These are phyloP conservation scores for Tetraneura akinire DNA, from an alignment of 1,140 invertebrate species.

Conservation along the genomic window DNA sequence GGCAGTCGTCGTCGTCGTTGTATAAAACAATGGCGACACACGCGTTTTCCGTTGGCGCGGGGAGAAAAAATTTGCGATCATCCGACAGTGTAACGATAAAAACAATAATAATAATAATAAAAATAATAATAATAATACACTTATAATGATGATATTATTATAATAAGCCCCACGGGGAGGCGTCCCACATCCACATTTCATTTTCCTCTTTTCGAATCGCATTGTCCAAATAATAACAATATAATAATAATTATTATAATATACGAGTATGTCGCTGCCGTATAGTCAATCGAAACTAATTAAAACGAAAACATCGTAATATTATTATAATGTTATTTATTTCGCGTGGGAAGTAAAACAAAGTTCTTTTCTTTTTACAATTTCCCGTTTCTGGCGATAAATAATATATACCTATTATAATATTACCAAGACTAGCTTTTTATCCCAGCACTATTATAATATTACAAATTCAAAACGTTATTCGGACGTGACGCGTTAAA, in stretches of 20 bases:
- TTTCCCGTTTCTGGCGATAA: neutral
- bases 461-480: too few relatives aligned
- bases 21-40: neutral
- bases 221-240: neutral
- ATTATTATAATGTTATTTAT: neutral
- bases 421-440: too few relatives aligned
- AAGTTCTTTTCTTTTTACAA: neutral
- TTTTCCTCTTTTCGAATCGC: neutral
- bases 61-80: slow-evolving; percentile 3
- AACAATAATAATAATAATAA: too few relatives aligned
- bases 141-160: neutral
- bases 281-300: slow-evolving; percentile 22
- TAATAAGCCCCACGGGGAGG: neutral
- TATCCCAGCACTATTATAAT: too few relatives aligned
- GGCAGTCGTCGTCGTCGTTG: neutral
- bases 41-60: neutral
- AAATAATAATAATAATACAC: neutral
- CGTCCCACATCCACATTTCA: slow-evolving; percentile 22
- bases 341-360: neutral
- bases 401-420: too few relatives aligned
- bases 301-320: slow-evolving; percentile 27
- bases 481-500: too few relatives aligned
- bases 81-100: neutral
- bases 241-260: too few relatives aligned
- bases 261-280: too few relatives aligned